These are phyloP conservation scores for Stylophora pistillata DNA, from an alignment of 64 coral and sea anemone genomes.

Conservation along the genomic window DNA sequence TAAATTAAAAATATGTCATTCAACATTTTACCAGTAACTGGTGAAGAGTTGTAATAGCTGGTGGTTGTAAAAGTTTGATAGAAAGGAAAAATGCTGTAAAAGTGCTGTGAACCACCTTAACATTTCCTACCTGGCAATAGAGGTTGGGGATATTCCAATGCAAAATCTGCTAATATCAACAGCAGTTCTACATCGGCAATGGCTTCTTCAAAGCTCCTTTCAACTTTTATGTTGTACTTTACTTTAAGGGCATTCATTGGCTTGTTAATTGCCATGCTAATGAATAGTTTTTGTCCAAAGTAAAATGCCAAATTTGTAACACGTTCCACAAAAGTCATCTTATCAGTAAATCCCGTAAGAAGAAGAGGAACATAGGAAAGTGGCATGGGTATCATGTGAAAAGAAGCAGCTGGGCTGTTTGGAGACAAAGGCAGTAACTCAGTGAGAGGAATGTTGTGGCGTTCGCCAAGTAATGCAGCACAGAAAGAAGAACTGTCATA, in stretches of 20 bases:
- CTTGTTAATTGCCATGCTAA: neutral
- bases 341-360: neutral
- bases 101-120: too few relatives aligned
- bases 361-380: slow-evolving; percentile 46
- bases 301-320: slow-evolving; percentile 24
- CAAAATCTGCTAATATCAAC: slow-evolving; percentile 43
- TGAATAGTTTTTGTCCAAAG: neutral
- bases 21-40: too few relatives aligned
- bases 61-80: neutral
- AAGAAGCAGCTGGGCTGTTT: slow-evolving; percentile 2
- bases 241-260: slow-evolving; percentile 25
- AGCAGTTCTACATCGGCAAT: slow-evolving; percentile 16
- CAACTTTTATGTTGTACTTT: slow-evolving; percentile 44
- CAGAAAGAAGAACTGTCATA: slow-evolving; percentile 17
- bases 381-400: neutral
- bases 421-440: slow-evolving; percentile 24
- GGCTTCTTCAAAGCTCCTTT: slow-evolving; percentile 7
- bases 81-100: too few relatives aligned
- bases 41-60: too few relatives aligned
- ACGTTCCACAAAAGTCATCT: slow-evolving; percentile 66
- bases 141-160: slow-evolving; percentile 49
- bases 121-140: slow-evolving; percentile 47
- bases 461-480: neutral
- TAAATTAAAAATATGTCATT: too few relatives aligned
- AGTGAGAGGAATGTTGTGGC: neutral